phyloP scores from a whole-genome alignment of 1,140 invertebrate genomes.

The Pteromalus puparum region DNA sequence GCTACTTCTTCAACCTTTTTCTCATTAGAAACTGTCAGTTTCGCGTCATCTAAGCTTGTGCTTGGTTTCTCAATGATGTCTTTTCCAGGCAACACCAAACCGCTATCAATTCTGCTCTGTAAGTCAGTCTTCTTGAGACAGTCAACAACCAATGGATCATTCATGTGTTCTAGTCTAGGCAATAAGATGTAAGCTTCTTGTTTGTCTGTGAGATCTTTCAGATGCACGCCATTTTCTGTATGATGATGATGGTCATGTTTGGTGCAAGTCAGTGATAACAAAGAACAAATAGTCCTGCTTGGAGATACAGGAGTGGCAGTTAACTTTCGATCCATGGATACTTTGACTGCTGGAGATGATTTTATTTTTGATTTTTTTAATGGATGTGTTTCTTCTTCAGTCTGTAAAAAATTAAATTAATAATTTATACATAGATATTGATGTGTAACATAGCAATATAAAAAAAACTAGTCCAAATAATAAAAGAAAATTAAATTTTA shows the following conservation, averaged over 20 bases:
- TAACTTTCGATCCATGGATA: background rate
- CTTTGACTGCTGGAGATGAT: background rate
- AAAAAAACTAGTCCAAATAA: no score
- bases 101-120: background rate
- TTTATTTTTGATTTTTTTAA: slow-evolving; percentile 29
- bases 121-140: slow-evolving; percentile 25
- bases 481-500: no score
- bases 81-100: background rate
- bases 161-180: slow-evolving; percentile 40
- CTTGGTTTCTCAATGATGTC: background rate
- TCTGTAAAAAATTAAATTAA: slow-evolving; percentile 17
- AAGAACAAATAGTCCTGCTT: slow-evolving; percentile 39
- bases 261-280: slow-evolving; percentile 39
- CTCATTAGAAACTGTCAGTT: background rate
- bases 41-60: background rate
- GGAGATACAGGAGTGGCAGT: background rate
- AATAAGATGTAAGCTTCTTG: slow-evolving; percentile 15
- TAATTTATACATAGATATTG: background rate
- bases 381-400: background rate
- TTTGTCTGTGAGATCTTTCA: background rate
- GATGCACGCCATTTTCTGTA: background rate
- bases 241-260: slow-evolving; percentile 32
- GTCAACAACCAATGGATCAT: slow-evolving; percentile 16
- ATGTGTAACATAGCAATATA: background rate
- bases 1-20: background rate